phyloP scores from a whole-genome alignment of 2,797 vertebrate genomes.

The Silurus lanzhouensis region DNA sequence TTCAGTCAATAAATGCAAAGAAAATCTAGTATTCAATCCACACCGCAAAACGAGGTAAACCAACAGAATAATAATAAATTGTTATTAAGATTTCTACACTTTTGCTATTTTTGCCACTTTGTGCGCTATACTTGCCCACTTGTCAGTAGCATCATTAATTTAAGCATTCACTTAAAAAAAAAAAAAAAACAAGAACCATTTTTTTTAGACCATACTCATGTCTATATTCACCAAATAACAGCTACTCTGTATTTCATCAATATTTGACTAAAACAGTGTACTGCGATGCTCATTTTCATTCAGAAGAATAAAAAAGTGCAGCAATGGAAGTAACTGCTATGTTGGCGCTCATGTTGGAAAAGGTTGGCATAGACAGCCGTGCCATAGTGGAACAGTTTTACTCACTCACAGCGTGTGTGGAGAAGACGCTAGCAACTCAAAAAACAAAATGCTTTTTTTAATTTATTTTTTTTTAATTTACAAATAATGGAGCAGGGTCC shows the following conservation, averaged over 20 bases:
- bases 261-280: conserved; percentile 5
- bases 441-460: conserved; percentile 9
- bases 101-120: neutral
- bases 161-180: neutral
- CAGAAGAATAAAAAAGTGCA: conserved; percentile 5
- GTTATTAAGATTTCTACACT: no score
- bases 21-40: no score
- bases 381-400: neutral
- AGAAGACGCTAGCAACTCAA: neutral
- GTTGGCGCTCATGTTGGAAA: neutral
- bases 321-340: neutral
- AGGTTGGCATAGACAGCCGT: neutral
- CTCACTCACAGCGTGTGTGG: conserved; percentile 7
- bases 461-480: no score
- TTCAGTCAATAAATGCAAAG: no score
- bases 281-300: conserved; percentile 16
- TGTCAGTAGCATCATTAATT: neutral
- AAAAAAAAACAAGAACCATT: no score
- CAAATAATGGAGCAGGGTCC: neutral
- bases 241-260: neutral
- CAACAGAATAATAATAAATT: no score
- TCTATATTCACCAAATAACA: conserved; percentile 4
- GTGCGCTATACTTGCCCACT: neutral
- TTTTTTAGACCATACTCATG: neutral
- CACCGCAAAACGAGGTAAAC: no score